A percentile compares a stretch with the other conserved stretches of the same genome.
Conservation (phyloP, 1,140 invertebrate genomes). For the Plectrocnemia conspersa region DNA sequence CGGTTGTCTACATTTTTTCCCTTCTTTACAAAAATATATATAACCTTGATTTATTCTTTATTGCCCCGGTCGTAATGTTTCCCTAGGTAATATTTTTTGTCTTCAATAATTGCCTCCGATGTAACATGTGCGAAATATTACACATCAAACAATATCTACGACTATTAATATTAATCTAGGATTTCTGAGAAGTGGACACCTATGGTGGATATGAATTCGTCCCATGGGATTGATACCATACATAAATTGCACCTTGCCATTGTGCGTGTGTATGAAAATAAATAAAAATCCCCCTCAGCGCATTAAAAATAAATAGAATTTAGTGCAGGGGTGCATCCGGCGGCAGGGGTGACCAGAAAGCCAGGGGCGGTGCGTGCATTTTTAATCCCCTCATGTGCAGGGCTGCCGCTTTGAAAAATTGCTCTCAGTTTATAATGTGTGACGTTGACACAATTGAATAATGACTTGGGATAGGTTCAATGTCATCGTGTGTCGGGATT, state of each 20-base stretch:
- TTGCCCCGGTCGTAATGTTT: too few relatives aligned
- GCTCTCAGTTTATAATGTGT: too few relatives aligned
- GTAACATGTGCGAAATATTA: slow-evolving; percentile 16
- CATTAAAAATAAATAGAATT: slow-evolving; percentile 33
- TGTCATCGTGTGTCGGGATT: too few relatives aligned
- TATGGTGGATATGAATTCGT: slow-evolving; percentile 27
- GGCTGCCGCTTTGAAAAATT: too few relatives aligned
- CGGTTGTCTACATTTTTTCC: too few relatives aligned
- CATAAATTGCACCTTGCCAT: slow-evolving; percentile 36
- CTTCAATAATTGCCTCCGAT: slow-evolving; percentile 6
- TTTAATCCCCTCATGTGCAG: slow-evolving; percentile 1
- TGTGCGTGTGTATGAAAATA: slow-evolving; percentile 32
- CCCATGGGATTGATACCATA: slow-evolving; percentile 33
- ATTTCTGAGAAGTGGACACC: background rate
- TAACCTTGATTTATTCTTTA: too few relatives aligned
- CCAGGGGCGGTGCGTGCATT: background rate
- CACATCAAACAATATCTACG: slow-evolving; percentile 7
- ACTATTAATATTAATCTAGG: slow-evolving; percentile 23
- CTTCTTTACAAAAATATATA: too few relatives aligned
- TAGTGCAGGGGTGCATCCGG: background rate
- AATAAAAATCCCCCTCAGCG: slow-evolving; percentile 23
- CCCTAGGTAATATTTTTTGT: too few relatives aligned
- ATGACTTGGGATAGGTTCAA: too few relatives aligned
- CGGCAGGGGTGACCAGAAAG: slow-evolving; percentile 6
- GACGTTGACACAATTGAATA: too few relatives aligned